phyloP scores from a whole-genome alignment of 2,888 invertebrate species.

The Athrips mouffetella region DNA sequence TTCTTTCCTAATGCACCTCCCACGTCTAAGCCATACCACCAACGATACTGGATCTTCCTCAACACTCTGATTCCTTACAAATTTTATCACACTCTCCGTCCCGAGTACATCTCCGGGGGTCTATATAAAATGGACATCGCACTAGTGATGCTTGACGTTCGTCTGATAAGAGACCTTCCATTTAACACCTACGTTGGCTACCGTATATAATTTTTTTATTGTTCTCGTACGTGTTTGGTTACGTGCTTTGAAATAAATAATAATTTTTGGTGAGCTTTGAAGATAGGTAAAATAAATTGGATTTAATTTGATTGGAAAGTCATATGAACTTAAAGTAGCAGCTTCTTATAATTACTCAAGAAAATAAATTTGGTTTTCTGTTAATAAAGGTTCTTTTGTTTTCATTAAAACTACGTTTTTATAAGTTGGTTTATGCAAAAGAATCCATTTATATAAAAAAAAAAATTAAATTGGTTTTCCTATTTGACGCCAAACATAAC shows the following conservation, averaged over 20 bases:
- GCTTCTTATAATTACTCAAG: not conserved
- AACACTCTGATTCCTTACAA: slow-evolving; percentile 27
- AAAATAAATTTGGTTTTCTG: not conserved
- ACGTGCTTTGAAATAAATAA: slow-evolving; percentile 17
- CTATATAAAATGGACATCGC: slow-evolving; percentile 38
- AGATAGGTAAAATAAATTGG: not conserved
- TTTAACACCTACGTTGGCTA: slow-evolving; percentile 64
- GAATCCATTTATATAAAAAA: too few relatives aligned
- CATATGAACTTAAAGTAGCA: not conserved
- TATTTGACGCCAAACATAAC: too few relatives aligned
- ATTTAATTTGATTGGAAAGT: not conserved
- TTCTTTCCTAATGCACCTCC: slow-evolving; percentile 68
- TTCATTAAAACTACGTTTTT: too few relatives aligned
- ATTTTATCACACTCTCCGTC: slow-evolving; percentile 23
- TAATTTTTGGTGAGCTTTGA: not conserved
- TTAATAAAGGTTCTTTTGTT: not conserved
- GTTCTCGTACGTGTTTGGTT: slow-evolving; percentile 18
- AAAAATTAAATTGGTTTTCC: too few relatives aligned
- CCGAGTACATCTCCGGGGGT: slow-evolving; percentile 28
- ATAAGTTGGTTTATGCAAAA: too few relatives aligned
- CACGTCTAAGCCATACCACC: slow-evolving; percentile 59
- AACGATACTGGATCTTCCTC: slow-evolving; percentile 41
- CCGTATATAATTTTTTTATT: slow-evolving; percentile 43
- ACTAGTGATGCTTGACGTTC: slow-evolving; percentile 48
- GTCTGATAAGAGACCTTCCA: slow-evolving; percentile 57